phyloP scores from a whole-genome alignment of 2,888 invertebrate genomes.

The Morpho achilles region DNA sequence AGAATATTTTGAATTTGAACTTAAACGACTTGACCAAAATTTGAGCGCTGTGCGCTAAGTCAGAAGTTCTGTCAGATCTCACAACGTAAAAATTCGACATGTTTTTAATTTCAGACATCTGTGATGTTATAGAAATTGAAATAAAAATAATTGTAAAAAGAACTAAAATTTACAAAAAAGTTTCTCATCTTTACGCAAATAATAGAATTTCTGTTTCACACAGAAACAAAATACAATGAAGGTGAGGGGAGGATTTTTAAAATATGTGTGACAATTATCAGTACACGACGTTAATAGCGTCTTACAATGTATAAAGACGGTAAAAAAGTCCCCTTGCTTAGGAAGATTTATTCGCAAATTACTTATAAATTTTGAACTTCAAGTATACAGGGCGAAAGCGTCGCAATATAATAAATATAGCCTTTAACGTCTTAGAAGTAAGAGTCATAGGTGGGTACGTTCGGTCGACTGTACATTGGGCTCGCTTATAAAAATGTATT shows the following conservation, averaged over 20 bases:
- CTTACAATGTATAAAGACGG: slow-evolving; percentile 62
- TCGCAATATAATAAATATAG: not conserved
- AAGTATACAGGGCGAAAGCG: slow-evolving; percentile 23
- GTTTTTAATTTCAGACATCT: too few relatives aligned
- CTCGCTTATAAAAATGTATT: slow-evolving; percentile 77
- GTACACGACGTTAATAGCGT: slow-evolving; percentile 76
- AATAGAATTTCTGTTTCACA: slow-evolving; percentile 41
- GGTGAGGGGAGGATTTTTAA: slow-evolving; percentile 60
- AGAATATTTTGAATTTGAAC: too few relatives aligned
- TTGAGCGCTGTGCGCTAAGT: too few relatives aligned
- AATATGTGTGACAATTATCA: slow-evolving; percentile 80
- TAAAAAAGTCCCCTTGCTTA: slow-evolving; percentile 58
- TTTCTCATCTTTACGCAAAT: slow-evolving; percentile 41
- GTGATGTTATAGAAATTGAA: too few relatives aligned
- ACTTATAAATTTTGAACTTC: slow-evolving; percentile 67
- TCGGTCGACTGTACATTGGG: slow-evolving; percentile 48
- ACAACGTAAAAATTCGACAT: too few relatives aligned
- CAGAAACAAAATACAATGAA: slow-evolving; percentile 36
- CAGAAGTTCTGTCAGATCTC: too few relatives aligned
- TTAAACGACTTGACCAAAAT: too few relatives aligned
- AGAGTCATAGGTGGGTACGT: slow-evolving; percentile 8
- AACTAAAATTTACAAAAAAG: slow-evolving; percentile 27
- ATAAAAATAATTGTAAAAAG: slow-evolving; percentile 38
- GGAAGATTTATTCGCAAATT: slow-evolving; percentile 78
- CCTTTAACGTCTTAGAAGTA: slow-evolving; percentile 12